phyloP scores from a whole-genome alignment of 2,888 invertebrate species.

The Lithosia quadra region DNA sequence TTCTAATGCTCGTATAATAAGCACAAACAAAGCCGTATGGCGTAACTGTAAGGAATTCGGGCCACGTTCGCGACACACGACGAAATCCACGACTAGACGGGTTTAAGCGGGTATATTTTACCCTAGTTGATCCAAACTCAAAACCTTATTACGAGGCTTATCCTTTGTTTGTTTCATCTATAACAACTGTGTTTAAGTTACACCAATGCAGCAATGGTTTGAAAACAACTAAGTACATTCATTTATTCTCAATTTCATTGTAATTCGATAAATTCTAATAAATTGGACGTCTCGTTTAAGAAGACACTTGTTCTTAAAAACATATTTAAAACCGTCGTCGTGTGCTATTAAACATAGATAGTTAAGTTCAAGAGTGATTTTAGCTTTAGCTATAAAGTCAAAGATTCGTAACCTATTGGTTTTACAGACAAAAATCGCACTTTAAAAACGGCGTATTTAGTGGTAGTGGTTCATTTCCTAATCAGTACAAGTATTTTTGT shows the following conservation, averaged over 20 bases:
- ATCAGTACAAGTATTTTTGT: too few relatives aligned
- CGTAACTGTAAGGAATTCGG: slow-evolving; percentile 55
- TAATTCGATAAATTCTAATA: background rate
- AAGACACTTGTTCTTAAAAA: background rate
- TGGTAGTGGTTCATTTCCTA: too few relatives aligned
- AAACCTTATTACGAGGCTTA: slow-evolving; percentile 69
- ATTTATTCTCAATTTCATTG: background rate
- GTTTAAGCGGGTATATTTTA: slow-evolving; percentile 62
- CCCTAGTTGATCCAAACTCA: slow-evolving; percentile 61
- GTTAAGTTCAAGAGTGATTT: too few relatives aligned
- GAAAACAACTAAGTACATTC: background rate
- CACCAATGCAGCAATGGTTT: background rate
- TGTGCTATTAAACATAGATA: too few relatives aligned
- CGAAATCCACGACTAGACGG: slow-evolving; percentile 60
- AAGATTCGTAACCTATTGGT: too few relatives aligned
- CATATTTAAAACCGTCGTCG: too few relatives aligned
- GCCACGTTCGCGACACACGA: slow-evolving; percentile 65
- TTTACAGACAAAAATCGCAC: too few relatives aligned
- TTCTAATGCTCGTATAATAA: slow-evolving; percentile 45
- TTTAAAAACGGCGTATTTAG: too few relatives aligned
- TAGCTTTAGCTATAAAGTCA: too few relatives aligned
- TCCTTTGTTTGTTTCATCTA: slow-evolving; percentile 64
- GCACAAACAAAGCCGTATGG: slow-evolving; percentile 46
- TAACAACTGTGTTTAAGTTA: slow-evolving; percentile 41
- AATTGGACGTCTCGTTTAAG: background rate